A percentile compares a stretch with the other conserved stretches of the same genome.
phyloP scores from a whole-genome alignment of 1,140 invertebrate species.

The Pararge aegeria region DNA sequence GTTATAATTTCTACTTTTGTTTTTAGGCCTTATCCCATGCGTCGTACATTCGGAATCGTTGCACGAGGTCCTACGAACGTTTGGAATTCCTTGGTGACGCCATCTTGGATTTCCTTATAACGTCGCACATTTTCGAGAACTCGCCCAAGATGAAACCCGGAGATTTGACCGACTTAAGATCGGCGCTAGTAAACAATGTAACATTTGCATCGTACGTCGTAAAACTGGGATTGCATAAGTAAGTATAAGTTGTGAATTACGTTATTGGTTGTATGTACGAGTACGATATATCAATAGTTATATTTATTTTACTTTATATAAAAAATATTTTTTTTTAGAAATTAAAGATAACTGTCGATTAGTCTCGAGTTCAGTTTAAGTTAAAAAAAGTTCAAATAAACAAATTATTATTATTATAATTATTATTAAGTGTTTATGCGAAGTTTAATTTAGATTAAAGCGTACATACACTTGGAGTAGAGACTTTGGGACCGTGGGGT shows the following conservation, averaged over 20 bases:
- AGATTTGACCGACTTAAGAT: constrained; percentile 93
- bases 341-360: no score
- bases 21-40: constrained; percentile 94
- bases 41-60: constrained; percentile 90
- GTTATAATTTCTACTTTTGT: background rate
- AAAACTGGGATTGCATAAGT: constrained; percentile 89
- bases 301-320: no score
- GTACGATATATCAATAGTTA: no score
- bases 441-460: no score
- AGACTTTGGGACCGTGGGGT: no score
- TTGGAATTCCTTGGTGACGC: constrained; percentile 98
- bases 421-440: no score
- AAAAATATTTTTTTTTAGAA: no score
- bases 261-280: background rate
- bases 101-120: constrained; percentile 95
- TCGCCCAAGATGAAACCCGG: constrained; percentile 86
- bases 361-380: no score
- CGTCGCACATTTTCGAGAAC: constrained; percentile 91
- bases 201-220: constrained; percentile 95
- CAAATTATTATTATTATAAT: no score
- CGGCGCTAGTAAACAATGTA: constrained; percentile 96
- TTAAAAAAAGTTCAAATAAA: no score
- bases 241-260: no score
- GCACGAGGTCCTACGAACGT: constrained; percentile 95
- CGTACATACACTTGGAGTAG: no score